phyloP scores from a whole-genome alignment of 2,113 vertebrate genomes.

The Pica pica region DNA sequence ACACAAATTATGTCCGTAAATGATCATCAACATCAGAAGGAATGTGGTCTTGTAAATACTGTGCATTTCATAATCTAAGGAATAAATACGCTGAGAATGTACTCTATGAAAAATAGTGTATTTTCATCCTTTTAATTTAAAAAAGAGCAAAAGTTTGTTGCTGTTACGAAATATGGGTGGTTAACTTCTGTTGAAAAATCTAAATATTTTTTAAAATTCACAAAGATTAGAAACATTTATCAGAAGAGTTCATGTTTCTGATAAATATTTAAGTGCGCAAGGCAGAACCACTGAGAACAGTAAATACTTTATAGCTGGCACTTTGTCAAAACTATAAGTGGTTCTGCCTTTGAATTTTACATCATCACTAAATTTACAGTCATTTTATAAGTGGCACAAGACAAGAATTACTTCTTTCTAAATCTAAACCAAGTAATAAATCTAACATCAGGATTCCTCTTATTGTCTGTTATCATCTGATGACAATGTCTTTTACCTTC shows the following conservation, averaged over 20 bases:
- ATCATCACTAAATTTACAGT: slow-evolving; percentile 89
- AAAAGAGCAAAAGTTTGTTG: background rate
- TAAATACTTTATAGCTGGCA: slow-evolving; percentile 92
- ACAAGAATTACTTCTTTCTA: slow-evolving; percentile 90
- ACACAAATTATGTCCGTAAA: background rate
- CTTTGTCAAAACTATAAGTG: slow-evolving; percentile 92
- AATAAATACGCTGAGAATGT: background rate
- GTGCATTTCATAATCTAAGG: background rate
- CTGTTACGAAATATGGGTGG: slow-evolving; percentile 40
- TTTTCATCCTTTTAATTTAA: slow-evolving; percentile 7
- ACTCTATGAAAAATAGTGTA: background rate
- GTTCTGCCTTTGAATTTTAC: slow-evolving; percentile 86
- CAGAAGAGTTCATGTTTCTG: slow-evolving; percentile 79
- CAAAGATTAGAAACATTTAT: slow-evolving; percentile 76
- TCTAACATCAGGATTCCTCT: slow-evolving; percentile 85
- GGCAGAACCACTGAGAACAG: slow-evolving; percentile 80
- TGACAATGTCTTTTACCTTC: slow-evolving; percentile 93
- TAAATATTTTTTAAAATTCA: slow-evolving; percentile 55
- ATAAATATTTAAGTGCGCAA: slow-evolving; percentile 83
- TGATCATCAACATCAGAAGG: background rate
- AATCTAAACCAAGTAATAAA: slow-evolving; percentile 93
- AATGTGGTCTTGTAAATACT: background rate
- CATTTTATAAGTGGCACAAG: slow-evolving; percentile 90
- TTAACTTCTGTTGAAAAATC: slow-evolving; percentile 53
- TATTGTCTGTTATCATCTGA: slow-evolving; percentile 90